Evolutionary conservation across 1,140 invertebrate species (phyloP), one percentile per base, ranked within the genome.

Genomic region (Pseudoatta argentina): DNA sequence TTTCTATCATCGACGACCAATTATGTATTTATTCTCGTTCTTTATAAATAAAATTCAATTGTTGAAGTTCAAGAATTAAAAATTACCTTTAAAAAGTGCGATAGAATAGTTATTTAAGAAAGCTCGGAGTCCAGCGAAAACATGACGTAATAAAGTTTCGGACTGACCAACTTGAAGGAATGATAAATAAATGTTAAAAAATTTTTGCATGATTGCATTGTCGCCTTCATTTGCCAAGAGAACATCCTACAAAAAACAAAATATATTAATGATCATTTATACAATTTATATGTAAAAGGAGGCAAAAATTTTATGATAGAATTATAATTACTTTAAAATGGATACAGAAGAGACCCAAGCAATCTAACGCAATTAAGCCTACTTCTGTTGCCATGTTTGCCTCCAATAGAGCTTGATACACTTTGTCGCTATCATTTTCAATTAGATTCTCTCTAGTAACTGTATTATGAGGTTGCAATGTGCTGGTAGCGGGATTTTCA

Each of bases 31-130:
- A 34, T 1, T 30, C 21, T 44, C 8, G 7, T 75, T 82, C 6
- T 12, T 61, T 57, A 34, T 16, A 27, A 39, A 53, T 21, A 2
- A 12, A 55, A 44, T 12, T 30, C 10, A 27, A 67, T 24, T 18
- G 12, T 24, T 16, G 0, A 7, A 39, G 5, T 18, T 39, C 4
- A 12, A 51, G 21, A 63, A 57, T 66, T 30, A 63, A 71, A 10
- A n/a, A 51, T 79, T 95, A 97, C 97, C 97, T 97, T 98, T 96
- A 95, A 98, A 98, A 27, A 98, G 93, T 12, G 97, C 97, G 86
- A 96, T 96, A 77, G 98, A 98, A 92, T 98, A 98, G 95, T 99
- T 98, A 94, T 98, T 98, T 51, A 99, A 97, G 91, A 99, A 99
- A 0, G 98, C 97, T 90, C 98, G 96, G 34, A 99, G 95, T 0